Base-by-base conservation (phyloP, 2,113 vertebrate species). In the Sinocyclocheilus rhinocerous region DNA sequence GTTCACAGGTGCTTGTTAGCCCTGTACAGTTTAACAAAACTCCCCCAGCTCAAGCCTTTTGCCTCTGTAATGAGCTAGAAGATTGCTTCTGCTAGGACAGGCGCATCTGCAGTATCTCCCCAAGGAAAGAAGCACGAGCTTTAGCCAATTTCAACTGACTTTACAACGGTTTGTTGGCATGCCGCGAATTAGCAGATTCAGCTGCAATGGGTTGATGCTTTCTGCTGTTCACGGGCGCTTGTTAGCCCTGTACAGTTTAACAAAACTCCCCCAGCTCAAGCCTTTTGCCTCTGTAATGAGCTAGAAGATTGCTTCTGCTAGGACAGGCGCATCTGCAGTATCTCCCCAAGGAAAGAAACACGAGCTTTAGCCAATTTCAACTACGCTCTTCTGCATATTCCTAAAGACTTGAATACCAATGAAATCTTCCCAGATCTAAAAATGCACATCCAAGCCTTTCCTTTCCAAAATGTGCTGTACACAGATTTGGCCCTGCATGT, bases 61-160 rank as follows among this genome's bases (percentile, higher is more conserved):
- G 39, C 73, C 67, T 55, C 39, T 33, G 42, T 85, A 87, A 89
- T 87, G 88, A 87, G 52, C 24, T 81, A 73, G 75, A 89, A 83
- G 85, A 79, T 79, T 84, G 72, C 29, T 76, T 82, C 13, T 42
- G 69, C 70, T 67, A 52, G 20, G 26, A 73, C 85, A 79, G 48
- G n/a, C 85, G 69, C 20, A 50, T 84, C 85, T 88, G 81, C 83
- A 59, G 39, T 13, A 24, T 67, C 39, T 83, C 85, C 73, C 78
- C 1, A 39, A 87, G 83, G 79, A 85, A 76, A 87, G 80, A 73
- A 83, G 57, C 73, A 52, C 79, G 9, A 76, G 69, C 24, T 86
- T 84, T 59, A 77, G 63, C 84, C 84, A 55, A n/a, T 82, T 76
- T 57, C 52, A 63, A n/a, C 57, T 69, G n/a, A n/a, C 72, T 72